phyloP scores from a whole-genome alignment of 1,140 invertebrate species.

The Dicyema japonicum region DNA sequence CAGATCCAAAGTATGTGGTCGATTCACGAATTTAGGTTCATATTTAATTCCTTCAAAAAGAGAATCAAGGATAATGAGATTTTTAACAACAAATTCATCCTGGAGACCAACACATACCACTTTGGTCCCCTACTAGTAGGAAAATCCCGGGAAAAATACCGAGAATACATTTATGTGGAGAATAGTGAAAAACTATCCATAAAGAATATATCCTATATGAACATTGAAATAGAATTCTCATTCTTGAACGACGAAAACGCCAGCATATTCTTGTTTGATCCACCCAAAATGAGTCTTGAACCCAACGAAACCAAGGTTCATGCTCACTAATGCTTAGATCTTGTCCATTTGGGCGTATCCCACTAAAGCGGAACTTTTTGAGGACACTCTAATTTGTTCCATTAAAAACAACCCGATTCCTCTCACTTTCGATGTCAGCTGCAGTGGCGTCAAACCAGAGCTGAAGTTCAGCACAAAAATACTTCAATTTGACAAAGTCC shows the following conservation, averaged over 20 bases:
- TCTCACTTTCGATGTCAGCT: slow-evolving; percentile 15
- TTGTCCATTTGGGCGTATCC: slow-evolving; percentile 18
- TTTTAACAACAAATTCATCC: slow-evolving; percentile 16
- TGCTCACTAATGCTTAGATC: not conserved
- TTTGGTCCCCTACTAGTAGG: slow-evolving; percentile 19
- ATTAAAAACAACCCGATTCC: slow-evolving; percentile 20
- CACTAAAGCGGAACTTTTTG: slow-evolving; percentile 9
- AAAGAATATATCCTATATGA: slow-evolving; percentile 16
- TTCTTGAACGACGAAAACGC: slow-evolving; percentile 16
- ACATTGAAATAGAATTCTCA: slow-evolving; percentile 18
- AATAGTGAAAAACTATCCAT: slow-evolving; percentile 16
- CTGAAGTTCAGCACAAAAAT: slow-evolving; percentile 17
- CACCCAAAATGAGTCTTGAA: slow-evolving; percentile 14
- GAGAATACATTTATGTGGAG: slow-evolving; percentile 14
- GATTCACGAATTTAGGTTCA: slow-evolving; percentile 8
- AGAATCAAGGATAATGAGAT: slow-evolving; percentile 13
- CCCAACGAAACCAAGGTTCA: slow-evolving; percentile 9
- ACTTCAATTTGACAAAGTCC: slow-evolving; percentile 18
- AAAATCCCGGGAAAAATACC: slow-evolving; percentile 13
- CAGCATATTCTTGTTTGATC: slow-evolving; percentile 18
- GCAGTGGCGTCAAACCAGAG: slow-evolving; percentile 14
- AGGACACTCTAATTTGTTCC: slow-evolving; percentile 18
- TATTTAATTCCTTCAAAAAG: slow-evolving; percentile 15
- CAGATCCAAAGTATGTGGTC: slow-evolving; percentile 13
- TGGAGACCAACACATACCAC: slow-evolving; percentile 14